Evolutionary conservation across 1,140 invertebrate species (phyloP).

Genomic region (Oryctes rhinoceros): DNA sequence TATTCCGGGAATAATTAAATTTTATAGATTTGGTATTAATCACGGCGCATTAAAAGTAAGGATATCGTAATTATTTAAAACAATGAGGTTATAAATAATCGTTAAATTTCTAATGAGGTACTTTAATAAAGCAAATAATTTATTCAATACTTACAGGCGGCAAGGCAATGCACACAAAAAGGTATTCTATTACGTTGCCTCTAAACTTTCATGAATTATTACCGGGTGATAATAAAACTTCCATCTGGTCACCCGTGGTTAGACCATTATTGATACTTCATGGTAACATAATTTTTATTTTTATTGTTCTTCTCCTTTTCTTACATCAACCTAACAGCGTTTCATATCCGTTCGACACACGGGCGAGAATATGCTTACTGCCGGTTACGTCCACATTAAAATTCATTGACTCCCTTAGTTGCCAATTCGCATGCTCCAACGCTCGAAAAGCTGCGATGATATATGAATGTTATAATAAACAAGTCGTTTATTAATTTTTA

Average conservation of each 20-base stretch:
- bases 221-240: conserved; percentile 35
- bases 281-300: conserved; percentile 33
- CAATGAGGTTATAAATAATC: conserved; percentile 39
- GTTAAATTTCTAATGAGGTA: conserved; percentile 41
- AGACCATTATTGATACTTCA: conserved; percentile 38
- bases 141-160: conserved; percentile 30
- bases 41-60: conserved; percentile 30
- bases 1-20: conserved; percentile 25
- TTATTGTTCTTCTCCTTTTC: conserved; percentile 34
- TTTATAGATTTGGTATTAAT: conserved; percentile 35
- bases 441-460: too few relatives aligned
- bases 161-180: conserved; percentile 20
- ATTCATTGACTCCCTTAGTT: too few relatives aligned
- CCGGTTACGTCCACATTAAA: too few relatives aligned
- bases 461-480: too few relatives aligned
- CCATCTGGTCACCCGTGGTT: conserved; percentile 39
- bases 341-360: background rate
- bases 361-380: too few relatives aligned
- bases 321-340: background rate
- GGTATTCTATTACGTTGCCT: conserved; percentile 39
- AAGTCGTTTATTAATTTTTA: too few relatives aligned
- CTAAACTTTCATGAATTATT: conserved; percentile 39
- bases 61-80: conserved; percentile 41
- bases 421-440: too few relatives aligned
- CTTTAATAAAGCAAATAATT: conserved; percentile 41